Evolutionary conservation across 2,797 vertebrate genomes (phyloP).

Genomic region (Austrolebias charrua): DNA sequence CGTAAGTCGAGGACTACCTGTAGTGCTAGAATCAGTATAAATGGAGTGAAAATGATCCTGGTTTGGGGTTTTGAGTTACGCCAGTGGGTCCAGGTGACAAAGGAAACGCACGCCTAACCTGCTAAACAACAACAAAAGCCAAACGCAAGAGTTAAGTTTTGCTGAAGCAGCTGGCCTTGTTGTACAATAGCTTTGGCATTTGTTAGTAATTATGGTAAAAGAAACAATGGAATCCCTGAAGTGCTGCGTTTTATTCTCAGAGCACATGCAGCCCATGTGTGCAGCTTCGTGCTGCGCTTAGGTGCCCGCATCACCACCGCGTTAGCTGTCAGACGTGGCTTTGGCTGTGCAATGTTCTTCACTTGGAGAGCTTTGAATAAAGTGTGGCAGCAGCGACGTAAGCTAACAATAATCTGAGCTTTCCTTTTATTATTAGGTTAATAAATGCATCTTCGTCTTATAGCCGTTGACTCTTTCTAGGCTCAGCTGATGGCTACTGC

Average conservation of each 20-base stretch:
- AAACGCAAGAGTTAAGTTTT: constrained; percentile 23
- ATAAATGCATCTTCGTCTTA: constrained; percentile 27
- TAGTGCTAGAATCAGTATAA: constrained; percentile 16
- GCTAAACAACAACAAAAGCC: constrained; percentile 49
- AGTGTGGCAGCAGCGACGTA: constrained; percentile 25
- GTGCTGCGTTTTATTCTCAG: constrained; percentile 26
- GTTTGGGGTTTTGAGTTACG: constrained; percentile 6
- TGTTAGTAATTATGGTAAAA: constrained; percentile 11
- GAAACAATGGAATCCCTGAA: background rate
- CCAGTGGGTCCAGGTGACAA: constrained; percentile 31
- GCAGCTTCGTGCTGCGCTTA: constrained; percentile 18
- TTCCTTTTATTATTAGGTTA: constrained; percentile 33
- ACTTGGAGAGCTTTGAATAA: constrained; percentile 22
- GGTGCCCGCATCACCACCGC: constrained; percentile 18
- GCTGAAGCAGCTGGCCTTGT: constrained; percentile 28
- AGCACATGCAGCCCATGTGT: constrained; percentile 42
- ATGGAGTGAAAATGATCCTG: background rate
- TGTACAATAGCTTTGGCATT: constrained; percentile 27
- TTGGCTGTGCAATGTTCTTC: constrained; percentile 7
- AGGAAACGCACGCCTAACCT: constrained; percentile 40
- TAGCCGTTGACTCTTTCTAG: constrained; percentile 27
- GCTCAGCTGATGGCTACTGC: constrained; percentile 20
- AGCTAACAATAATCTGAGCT: constrained; percentile 28
- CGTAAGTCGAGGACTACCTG: no score
- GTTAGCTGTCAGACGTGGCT: constrained; percentile 27